Base-by-base conservation (phyloP, 2,888 invertebrate species). In the Nymphalis c-album region DNA sequence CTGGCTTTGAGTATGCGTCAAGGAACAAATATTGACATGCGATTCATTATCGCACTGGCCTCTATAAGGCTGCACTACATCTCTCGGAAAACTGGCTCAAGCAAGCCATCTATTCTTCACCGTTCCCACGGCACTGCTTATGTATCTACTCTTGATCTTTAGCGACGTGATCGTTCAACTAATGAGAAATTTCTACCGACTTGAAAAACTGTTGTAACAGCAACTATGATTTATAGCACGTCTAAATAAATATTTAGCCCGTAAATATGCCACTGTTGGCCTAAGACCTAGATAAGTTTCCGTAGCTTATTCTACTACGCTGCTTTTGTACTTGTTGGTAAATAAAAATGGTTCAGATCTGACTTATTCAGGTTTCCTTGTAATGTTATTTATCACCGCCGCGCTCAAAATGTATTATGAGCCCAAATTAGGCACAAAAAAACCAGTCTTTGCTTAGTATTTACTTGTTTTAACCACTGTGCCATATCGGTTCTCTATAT, bases 81-180 rank as follows among this genome's bases (percentile, higher is more conserved):
- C 85, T 85, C 78, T 71, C 85, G 86, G 88, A 87, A 90, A 91
- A 91, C 88, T 90, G 86, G 89, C 87, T 88, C 88, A 85, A 82
- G 82, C 79, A 78, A 84, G 81, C 78, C 80, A 77, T 74, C 85
- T 80, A 90, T 90, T 90, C 86, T 88, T 86, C 75, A 71, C 71
- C 74, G 82, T 91, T 92, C 91, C 88, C 91, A 92, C 91, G 91
- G 87, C 85, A 83, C 83, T 84, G 84, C 80, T 74, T 80, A 78
- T 76, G 81, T 79, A 80, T 85, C 82, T 80, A 74, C 76, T 78
- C 78, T 86, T 81, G 83, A 84, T 85, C 83, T 83, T 73, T 77
- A 78, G 77, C 82, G 80, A 90, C 87, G 86, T 87, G 89, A 86
- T 85, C 83, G 79, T 82, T 85, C 80, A 83, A 74, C 78, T 87